Base-by-base conservation (phyloP, 2,797 vertebrate species). In the Syndactyla subalaris region DNA sequence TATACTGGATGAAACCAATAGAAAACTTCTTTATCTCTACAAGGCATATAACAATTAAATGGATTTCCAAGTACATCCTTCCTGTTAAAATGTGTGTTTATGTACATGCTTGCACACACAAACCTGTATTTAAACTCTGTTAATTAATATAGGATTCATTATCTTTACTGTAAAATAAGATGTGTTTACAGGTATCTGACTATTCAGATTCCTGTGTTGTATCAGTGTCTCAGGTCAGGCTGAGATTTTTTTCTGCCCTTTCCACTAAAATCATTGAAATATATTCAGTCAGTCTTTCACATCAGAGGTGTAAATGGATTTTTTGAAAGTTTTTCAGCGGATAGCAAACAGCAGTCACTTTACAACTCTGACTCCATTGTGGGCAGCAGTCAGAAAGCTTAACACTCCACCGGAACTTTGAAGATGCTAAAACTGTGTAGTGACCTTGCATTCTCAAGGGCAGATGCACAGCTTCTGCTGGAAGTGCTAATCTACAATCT, bases 261-360 rank as follows among this genome's bases (percentile, higher is more conserved):
- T 95, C 92, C 49, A 66, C 92, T 97, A 90, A 97, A 97, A 89
- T 95, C 91, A 94, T 92, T 97, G 97, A 97, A 97, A 97, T 97
- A 95, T 96, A 97, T 97, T 97, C 93, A 95, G 88, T 73, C 94
- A 81, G 93, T 97, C 88, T 96, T 97, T 98, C 97, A 97, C 97
- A 97, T 97, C 96, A 96, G 95, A 98, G 97, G 97, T 98, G 97
- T 97, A 97, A 98, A 98, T 98, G 98, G 98, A 97, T 98, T 97
- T 98, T 96, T 95, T 97, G 96, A 97, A 97, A 97, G 92, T 97
- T 98, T 97, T 97, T 95, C 95, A 93, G 92, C 85, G 92, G 94
- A 88, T 94, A 87, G 80, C 89, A 93, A 97, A 96, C 73, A 2
- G 78, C 94, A 97, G 91, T 97, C 93, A 95, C 97, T 98, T 97